Conservation (phyloP, 2,888 invertebrate genomes). For the Pycnomerus fuliginosus region DNA sequence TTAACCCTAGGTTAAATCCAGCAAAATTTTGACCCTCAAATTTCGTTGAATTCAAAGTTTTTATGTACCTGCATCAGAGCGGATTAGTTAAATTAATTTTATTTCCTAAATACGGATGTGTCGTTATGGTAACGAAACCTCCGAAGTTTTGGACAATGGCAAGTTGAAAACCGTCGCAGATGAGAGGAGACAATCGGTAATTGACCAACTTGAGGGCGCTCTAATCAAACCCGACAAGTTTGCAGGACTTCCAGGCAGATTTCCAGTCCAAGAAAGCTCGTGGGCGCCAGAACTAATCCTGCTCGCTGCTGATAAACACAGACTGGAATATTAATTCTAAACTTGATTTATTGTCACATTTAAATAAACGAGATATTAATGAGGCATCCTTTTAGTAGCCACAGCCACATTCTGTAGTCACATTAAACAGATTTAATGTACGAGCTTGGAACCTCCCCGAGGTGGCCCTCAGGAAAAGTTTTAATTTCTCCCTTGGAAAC, state of each 20-base stretch:
- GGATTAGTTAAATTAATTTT: slow-evolving; percentile 44
- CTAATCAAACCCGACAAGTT: slow-evolving; percentile 24
- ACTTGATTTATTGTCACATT: too few species aligned
- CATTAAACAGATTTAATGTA: too few species aligned
- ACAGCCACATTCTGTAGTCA: too few species aligned
- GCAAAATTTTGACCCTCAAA: too few species aligned
- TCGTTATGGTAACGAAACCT: slow-evolving; percentile 43
- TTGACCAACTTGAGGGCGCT: slow-evolving; percentile 39
- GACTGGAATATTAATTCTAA: too few species aligned
- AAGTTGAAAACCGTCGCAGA: slow-evolving; percentile 33
- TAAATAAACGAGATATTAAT: too few species aligned
- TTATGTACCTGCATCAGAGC: slow-evolving; percentile 21
- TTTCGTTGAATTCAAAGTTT: slow-evolving; percentile 24
- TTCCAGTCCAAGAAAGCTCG: not conserved
- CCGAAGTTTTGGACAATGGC: slow-evolving; percentile 36
- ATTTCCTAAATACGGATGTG: slow-evolving; percentile 35
- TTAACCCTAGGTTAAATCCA: too few species aligned
- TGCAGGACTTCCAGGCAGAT: not conserved
- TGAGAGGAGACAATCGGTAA: slow-evolving; percentile 43
- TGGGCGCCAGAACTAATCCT: too few species aligned
- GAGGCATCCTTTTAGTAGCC: too few species aligned
- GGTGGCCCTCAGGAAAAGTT: slow-evolving; percentile 32
- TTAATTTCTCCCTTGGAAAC: slow-evolving; percentile 41
- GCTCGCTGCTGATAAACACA: too few species aligned
- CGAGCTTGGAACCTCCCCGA: slow-evolving; percentile 7